Base-by-base conservation (phyloP, 1,140 invertebrate species). In the Vanessa tameamea region DNA sequence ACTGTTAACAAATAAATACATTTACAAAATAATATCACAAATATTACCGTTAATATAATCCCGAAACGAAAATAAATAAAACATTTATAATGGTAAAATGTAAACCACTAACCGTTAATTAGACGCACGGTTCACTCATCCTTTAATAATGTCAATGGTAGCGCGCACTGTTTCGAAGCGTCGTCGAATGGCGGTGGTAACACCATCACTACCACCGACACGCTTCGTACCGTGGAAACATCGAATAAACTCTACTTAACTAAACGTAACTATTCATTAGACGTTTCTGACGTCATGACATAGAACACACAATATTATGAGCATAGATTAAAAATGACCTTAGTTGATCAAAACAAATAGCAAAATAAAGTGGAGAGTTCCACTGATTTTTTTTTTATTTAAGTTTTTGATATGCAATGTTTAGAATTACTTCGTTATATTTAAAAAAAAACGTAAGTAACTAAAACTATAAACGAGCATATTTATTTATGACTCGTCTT, bases 321-420 rank as follows among this genome's bases (percentile, higher is more conserved):
- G 23, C 14, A 48, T 8, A 66, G 47, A 50, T 50, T 50, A 51
- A 64, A 64, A 23, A 48, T 57, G 53, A 23, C 53, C 51, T 53
- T 64, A 8, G 12, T 15, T 64, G 7, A 64, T 64, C 13, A 37
- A 48, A 15, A 47, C 43, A 48, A 4, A 47, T 48, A 47, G 23
- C 11, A 64, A 43, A 47, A 64, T 64, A 37, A 5, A 37, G 0
- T 5, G 4, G 31, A 37, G 4, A 8, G 7, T 7, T 37, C 7
- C 9, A 43, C 37, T 43, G 9, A 0, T 1, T 8, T 43, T 43
- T 43, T 11, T 43, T 43, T 43, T 9, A 43, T 43, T 43, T 1
- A 43, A 43, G 0, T 43, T 43, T 43, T 43, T 6, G 6, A 9
- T 43, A 9, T 43, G 9, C 7, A 5, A 43, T 5, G 6, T 43